Base-by-base conservation (phyloP, 2,113 vertebrate species). In the Uropsilus gracilis region DNA sequence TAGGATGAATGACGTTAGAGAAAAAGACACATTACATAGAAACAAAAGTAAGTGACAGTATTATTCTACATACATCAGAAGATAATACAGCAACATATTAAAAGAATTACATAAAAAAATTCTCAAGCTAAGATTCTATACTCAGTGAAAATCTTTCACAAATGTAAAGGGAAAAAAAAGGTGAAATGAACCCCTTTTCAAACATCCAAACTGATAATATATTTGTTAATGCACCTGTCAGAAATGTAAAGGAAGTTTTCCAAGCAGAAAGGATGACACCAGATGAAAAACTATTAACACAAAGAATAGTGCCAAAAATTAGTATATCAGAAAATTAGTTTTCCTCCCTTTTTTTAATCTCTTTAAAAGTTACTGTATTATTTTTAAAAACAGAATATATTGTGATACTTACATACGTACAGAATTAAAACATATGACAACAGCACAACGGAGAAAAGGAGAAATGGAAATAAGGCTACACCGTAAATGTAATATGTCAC, bases 301-400 rank as follows among this genome's bases (percentile, higher is more conserved):
- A 80, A 90, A 73, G 32, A 86, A 72, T 24, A 81, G 63, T 81
- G 26, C 48, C 57, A 94, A 42, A 86, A 91, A 86, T 55, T 42
- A 94, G 24, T 59, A 57, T 73, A 66, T 42, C 30, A 91, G 28
- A 94, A 90, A 81, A 64, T 50, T 28, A 68, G 76, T 63, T 75
- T 11, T 42, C 55, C 64, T 84, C 30, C 42, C 22, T 50, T 69
- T 82, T 63, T 76, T 76, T 82, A 76, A 75, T 42, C 68, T 68
- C 59, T 91, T 80, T 80, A 71, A 86, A 90, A 91, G 64, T 61
- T 68, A 85, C 16, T 90, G 20, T 17, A 46, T 34, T 17, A 46
- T 34, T 69, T 77, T 37, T 37, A 66, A 94, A 84, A 55, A 71
- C 17, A 92, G 12, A 86, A 72, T 80, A 46, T 80, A 72, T 55